A percentile compares a stretch with the other conserved stretches of the same genome.
Evolutionary conservation across 2,888 invertebrate genomes (phyloP).

Genomic region (Tanypteryx hageni): DNA sequence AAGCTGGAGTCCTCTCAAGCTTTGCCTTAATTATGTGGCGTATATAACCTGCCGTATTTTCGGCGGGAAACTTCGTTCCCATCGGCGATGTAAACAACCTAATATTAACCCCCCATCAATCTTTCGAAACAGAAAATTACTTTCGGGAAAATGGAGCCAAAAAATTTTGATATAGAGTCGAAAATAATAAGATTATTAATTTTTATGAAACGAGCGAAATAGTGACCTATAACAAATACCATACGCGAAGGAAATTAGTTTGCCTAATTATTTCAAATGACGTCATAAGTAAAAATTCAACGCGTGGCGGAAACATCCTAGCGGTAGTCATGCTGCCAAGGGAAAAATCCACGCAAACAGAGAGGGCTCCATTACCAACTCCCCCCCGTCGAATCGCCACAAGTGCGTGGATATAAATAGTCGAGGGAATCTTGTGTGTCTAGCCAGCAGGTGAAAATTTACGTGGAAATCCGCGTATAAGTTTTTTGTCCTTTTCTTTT

Average conservation of each 20-base stretch:
- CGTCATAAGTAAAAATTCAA: too few species aligned
- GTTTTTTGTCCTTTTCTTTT: conserved; percentile 1
- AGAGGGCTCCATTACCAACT: neutral
- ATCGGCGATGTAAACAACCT: neutral
- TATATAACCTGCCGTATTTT: neutral
- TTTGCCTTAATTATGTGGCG: neutral
- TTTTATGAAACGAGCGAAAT: neutral
- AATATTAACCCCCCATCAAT: conserved; percentile 24
- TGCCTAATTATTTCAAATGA: neutral
- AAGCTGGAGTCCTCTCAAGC: neutral
- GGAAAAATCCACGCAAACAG: conserved; percentile 6
- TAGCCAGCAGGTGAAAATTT: conserved; percentile 56
- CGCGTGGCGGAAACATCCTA: neutral
- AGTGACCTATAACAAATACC: neutral
- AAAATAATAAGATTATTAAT: neutral
- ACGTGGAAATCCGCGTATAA: conserved; percentile 29
- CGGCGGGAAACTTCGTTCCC: neutral
- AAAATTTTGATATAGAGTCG: neutral
- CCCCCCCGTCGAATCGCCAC: neutral
- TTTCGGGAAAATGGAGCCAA: neutral
- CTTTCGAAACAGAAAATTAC: neutral
- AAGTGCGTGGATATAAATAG: neutral
- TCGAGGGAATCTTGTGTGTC: neutral
- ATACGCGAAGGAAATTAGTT: neutral
- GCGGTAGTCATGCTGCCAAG: neutral